Conservation (phyloP, 2,113 vertebrate genomes). For the Salvelinus alpinus region DNA sequence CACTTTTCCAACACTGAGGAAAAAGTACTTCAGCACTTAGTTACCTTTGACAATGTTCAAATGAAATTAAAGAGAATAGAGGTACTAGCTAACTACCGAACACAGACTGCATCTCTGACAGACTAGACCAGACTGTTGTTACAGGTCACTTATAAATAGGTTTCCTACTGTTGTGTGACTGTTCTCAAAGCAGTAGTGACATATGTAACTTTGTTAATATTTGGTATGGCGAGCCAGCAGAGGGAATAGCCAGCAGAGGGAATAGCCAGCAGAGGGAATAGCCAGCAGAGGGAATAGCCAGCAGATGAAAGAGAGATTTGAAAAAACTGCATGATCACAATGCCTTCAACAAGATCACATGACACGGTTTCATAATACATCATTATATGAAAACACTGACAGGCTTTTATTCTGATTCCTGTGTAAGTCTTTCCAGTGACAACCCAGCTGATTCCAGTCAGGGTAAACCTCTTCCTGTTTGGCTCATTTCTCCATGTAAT, state of each 20-base stretch:
- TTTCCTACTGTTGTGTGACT: too few relatives aligned
- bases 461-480: conserved; percentile 62
- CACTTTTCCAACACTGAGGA: neutral
- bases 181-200: too few relatives aligned
- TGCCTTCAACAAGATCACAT: neutral
- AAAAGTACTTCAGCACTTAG: conserved; percentile 1
- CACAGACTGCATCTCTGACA: neutral
- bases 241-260: too few relatives aligned
- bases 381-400: neutral
- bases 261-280: too few relatives aligned
- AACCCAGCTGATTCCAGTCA: conserved; percentile 70
- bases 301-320: too few relatives aligned
- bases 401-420: conserved; percentile 54
- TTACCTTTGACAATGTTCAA: neutral
- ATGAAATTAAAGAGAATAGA: neutral
- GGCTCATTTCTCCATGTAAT: conserved; percentile 63
- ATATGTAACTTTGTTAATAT: too few relatives aligned
- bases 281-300: too few relatives aligned
- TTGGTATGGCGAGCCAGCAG: too few relatives aligned
- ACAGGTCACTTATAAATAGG: too few relatives aligned
- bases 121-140: too few relatives aligned
- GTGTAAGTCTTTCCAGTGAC: conserved; percentile 52
- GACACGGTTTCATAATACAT: neutral
- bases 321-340: neutral
- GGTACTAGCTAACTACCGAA: neutral